Conservation (phyloP, 2,113 vertebrate genomes). For the Corythaixoides concolor region DNA sequence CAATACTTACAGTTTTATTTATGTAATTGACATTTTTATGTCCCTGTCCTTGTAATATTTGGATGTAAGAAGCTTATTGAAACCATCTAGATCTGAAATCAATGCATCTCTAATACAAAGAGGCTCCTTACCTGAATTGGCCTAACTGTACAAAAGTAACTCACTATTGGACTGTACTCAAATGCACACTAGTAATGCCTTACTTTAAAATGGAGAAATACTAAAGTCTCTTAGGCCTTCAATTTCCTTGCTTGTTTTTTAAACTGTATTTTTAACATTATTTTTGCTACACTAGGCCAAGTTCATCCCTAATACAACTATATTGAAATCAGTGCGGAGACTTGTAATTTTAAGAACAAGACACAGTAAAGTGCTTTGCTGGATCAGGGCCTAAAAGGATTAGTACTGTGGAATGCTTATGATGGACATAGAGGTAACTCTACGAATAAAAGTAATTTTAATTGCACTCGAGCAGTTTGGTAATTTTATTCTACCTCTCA, state of each 20-base stretch:
- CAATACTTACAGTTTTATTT: slow-evolving; percentile 53
- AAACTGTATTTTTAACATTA: slow-evolving; percentile 38
- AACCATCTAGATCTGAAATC: slow-evolving; percentile 50
- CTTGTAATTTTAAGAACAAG: slow-evolving; percentile 54
- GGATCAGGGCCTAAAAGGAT: slow-evolving; percentile 70
- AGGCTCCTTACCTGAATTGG: slow-evolving; percentile 22
- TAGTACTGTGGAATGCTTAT: slow-evolving; percentile 43
- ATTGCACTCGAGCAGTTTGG: slow-evolving; percentile 26
- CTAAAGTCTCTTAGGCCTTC: slow-evolving; percentile 3
- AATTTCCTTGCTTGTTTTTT: slow-evolving; percentile 22
- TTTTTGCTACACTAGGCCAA: slow-evolving; percentile 32
- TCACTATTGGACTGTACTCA: background rate
- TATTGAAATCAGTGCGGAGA: slow-evolving; percentile 41
- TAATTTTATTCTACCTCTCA: slow-evolving; percentile 36
- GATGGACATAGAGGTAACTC: slow-evolving; percentile 22
- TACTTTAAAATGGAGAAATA: slow-evolving; percentile 7
- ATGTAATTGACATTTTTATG: slow-evolving; percentile 39
- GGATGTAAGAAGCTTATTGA: slow-evolving; percentile 33
- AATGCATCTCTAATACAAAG: slow-evolving; percentile 25
- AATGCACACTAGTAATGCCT: background rate
- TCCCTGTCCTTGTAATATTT: slow-evolving; percentile 45
- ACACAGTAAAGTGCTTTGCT: slow-evolving; percentile 63
- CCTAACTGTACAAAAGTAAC: slow-evolving; percentile 29
- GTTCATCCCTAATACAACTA: slow-evolving; percentile 45
- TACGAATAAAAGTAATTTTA: slow-evolving; percentile 59